These are phyloP conservation scores for Caenorhabditis tropicalis DNA, from an alignment of 1,140 invertebrate species.

Conservation along the genomic window DNA sequence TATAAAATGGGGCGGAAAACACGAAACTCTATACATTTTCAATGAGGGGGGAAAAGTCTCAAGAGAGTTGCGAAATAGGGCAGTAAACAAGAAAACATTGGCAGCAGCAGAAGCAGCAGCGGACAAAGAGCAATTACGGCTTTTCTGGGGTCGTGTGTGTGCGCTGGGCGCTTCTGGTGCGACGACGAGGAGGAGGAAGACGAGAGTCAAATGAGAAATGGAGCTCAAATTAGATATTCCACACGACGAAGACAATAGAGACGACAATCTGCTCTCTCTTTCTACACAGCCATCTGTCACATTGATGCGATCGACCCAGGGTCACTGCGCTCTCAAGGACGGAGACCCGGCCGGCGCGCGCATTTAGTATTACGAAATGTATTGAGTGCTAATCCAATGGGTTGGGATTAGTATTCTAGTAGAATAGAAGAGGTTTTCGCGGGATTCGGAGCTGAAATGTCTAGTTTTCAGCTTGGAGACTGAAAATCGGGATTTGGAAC, in stretches of 20 bases:
- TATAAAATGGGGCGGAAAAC: not conserved
- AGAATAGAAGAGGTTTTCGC: too few species aligned
- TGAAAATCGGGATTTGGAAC: too few species aligned
- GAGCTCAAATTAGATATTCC: slow-evolving; percentile 3
- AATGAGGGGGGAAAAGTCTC: not conserved
- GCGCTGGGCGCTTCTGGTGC: too few species aligned
- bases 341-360: not conserved
- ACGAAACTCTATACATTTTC: not conserved
- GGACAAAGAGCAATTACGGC: slow-evolving; percentile 23
- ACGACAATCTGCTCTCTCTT: slow-evolving; percentile 21
- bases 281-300: slow-evolving; percentile 27
- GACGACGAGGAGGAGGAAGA: too few species aligned
- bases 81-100: too few species aligned
- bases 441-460: too few species aligned
- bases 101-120: not conserved
- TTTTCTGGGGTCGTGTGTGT: too few species aligned
- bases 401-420: too few species aligned
- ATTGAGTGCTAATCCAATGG: not conserved
- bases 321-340: slow-evolving; percentile 21
- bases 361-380: slow-evolving; percentile 6
- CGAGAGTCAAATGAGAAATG: not conserved
- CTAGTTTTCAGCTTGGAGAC: too few species aligned
- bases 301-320: not conserved
- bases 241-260: not conserved
- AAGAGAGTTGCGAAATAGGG: slow-evolving; percentile 17